Percentiles rank a stretch among this genome's conserved stretches.
These are phyloP conservation scores for Sminthurinus aureus DNA, from an alignment of 2,888 invertebrate species.

Conservation along the genomic window DNA sequence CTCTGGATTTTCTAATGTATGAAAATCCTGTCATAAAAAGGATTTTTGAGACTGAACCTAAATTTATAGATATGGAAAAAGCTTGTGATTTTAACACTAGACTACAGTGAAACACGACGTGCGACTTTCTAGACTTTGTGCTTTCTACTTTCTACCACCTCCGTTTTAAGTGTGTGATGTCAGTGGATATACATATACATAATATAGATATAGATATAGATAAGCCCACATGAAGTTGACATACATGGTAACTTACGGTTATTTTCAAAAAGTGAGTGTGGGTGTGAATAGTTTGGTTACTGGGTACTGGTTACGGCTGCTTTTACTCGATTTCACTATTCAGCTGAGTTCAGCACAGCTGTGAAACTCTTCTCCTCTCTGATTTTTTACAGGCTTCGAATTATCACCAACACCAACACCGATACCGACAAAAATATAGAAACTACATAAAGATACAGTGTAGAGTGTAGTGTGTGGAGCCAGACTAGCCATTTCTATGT, in stretches of 20 bases:
- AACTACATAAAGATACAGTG: neutral
- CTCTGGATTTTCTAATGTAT: neutral
- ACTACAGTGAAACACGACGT: too few relatives aligned
- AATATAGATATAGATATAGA: neutral
- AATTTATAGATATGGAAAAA: conserved; percentile 25
- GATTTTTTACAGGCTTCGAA: neutral
- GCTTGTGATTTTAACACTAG: conserved; percentile 23
- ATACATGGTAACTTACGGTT: too few relatives aligned
- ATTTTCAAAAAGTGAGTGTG: too few relatives aligned
- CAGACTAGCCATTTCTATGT: neutral
- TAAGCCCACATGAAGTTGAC: too few relatives aligned
- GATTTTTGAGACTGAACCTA: conserved; percentile 24
- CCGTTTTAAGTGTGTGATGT: neutral
- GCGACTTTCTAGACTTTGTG: too few relatives aligned
- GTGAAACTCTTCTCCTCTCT: neutral
- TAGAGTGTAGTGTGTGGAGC: neutral
- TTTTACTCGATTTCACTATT: too few relatives aligned
- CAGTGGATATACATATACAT: neutral
- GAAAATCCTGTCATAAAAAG: conserved; percentile 35
- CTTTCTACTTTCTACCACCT: neutral
- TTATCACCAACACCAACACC: neutral
- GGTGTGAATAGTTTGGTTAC: too few relatives aligned
- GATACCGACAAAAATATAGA: neutral
- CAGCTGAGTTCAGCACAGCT: too few relatives aligned
- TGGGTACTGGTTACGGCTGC: too few relatives aligned